Evolutionary conservation across 2,113 vertebrate genomes (phyloP).

Genomic region (Chionodraco myersi): DNA sequence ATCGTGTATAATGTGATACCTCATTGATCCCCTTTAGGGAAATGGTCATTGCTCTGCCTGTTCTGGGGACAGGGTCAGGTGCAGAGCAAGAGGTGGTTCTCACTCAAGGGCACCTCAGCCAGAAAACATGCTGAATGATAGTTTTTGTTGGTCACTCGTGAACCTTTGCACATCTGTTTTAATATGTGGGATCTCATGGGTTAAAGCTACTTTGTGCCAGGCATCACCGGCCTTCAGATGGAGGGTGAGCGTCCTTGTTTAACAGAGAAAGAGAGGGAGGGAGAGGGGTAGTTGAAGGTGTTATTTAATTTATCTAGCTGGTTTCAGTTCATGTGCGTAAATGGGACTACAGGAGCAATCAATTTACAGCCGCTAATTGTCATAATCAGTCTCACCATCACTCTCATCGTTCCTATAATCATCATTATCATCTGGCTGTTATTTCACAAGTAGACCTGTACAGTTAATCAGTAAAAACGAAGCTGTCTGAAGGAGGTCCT

Average conservation of each 20-base stretch:
- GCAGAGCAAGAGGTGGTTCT: neutral
- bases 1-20: conserved; percentile 39
- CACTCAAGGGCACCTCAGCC: conserved; percentile 22
- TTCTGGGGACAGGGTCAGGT: conserved; percentile 35
- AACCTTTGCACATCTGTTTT: neutral
- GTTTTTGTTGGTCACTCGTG: neutral
- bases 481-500: conserved; percentile 7
- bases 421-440: conserved; percentile 48
- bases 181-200: neutral
- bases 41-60: conserved; percentile 19
- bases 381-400: conserved; percentile 52
- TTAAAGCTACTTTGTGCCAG: conserved; percentile 11
- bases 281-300: conserved; percentile 7
- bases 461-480: conserved; percentile 41
- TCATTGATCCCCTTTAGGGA: conserved; percentile 35
- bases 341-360: conserved; percentile 49
- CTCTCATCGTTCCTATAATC: conserved; percentile 24
- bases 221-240: conserved; percentile 3
- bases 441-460: conserved; percentile 30
- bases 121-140: neutral
- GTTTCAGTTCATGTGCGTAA: conserved; percentile 30
- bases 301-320: conserved; percentile 36
- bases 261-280: neutral
- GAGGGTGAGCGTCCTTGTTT: conserved; percentile 43
- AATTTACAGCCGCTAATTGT: conserved; percentile 54